phyloP scores from a whole-genome alignment of 2,113 vertebrate species.

The Tupaia tana region DNA sequence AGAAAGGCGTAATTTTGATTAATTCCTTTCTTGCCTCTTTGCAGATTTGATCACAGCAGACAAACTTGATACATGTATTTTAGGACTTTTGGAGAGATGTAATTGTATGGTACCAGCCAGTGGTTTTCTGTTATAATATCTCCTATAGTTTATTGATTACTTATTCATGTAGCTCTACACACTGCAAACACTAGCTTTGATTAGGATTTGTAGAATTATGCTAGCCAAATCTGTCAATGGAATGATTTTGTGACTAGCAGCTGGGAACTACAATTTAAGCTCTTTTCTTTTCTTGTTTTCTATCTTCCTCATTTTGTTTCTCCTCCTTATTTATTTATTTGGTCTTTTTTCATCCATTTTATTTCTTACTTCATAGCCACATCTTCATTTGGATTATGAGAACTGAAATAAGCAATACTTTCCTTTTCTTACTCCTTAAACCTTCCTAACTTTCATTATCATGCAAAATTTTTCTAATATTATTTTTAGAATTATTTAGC shows the following conservation, averaged over 20 bases:
- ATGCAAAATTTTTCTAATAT: neutral
- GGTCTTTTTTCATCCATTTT: neutral
- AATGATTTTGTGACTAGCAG: neutral
- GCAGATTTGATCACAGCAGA: neutral
- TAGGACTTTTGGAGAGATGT: neutral
- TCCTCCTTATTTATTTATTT: neutral
- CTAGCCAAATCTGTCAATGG: neutral
- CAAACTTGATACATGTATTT: neutral
- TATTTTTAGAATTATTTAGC: neutral
- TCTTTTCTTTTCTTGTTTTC: neutral
- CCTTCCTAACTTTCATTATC: neutral
- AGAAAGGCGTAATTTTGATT: conserved; percentile 62
- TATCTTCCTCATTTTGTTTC: neutral
- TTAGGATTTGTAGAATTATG: neutral
- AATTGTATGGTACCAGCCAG: neutral
- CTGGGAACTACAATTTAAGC: neutral
- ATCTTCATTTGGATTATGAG: neutral
- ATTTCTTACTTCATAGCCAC: neutral
- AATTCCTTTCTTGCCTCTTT: conserved; percentile 11
- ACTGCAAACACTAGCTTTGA: neutral
- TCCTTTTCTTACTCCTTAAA: neutral
- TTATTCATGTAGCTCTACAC: neutral
- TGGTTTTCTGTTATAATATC: neutral
- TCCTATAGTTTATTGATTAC: conserved; percentile 15
- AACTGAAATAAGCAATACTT: neutral